Percentiles rank a stretch among this genome's conserved stretches.
Conservation (phyloP, 1,140 invertebrate species). For the Leptinotarsa undecemlineata region DNA sequence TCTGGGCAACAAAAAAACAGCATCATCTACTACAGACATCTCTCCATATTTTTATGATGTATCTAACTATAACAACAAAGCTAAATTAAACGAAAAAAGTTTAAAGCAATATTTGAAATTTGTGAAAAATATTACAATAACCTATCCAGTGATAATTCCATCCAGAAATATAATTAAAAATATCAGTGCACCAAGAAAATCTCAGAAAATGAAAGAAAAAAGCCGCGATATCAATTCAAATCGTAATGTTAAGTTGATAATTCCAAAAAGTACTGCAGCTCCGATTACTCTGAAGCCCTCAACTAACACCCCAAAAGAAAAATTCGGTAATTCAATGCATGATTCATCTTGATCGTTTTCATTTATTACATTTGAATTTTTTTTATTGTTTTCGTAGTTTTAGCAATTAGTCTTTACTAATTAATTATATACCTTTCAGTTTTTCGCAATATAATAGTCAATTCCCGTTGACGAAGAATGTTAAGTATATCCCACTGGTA, state of each 20-base stretch:
- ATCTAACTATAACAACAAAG: conserved; percentile 44
- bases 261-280: conserved; percentile 42
- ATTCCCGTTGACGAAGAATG: too few species aligned
- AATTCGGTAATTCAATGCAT: conserved; percentile 21
- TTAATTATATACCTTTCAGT: background rate
- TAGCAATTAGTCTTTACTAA: too few species aligned
- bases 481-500: too few species aligned
- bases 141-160: conserved; percentile 72
- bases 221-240: conserved; percentile 57
- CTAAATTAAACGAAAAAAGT: conserved; percentile 43
- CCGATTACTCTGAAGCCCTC: background rate
- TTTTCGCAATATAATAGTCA: background rate
- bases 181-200: conserved; percentile 55
- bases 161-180: conserved; percentile 58
- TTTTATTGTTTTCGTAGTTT: background rate
- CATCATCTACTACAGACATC: conserved; percentile 36
- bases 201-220: conserved; percentile 54
- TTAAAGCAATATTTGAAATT: conserved; percentile 51
- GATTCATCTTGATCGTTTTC: background rate
- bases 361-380: background rate
- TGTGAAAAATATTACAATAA: conserved; percentile 67
- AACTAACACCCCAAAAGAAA: background rate
- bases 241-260: conserved; percentile 47
- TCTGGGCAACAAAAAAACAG: conserved; percentile 34
- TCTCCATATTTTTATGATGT: conserved; percentile 50